These are phyloP conservation scores for Latrodectus elegans DNA, from an alignment of 2,888 invertebrate genomes.

Conservation along the genomic window DNA sequence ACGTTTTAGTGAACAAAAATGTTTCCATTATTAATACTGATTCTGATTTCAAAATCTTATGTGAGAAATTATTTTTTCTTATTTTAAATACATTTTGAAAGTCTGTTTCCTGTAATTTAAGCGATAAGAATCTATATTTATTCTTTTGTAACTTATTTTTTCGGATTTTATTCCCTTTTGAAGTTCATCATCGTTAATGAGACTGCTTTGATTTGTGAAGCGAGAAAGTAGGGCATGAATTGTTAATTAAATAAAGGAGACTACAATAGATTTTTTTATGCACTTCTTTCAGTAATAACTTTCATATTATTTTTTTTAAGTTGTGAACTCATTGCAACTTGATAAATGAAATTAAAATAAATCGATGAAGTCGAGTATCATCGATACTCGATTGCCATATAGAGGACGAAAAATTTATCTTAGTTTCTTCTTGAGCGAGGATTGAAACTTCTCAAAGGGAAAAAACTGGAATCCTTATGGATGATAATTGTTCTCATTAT, in stretches of 20 bases:
- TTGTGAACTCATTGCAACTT: constrained; percentile 27
- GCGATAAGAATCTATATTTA: too few relatives aligned
- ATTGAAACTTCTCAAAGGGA: neutral
- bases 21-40: too few relatives aligned
- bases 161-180: too few relatives aligned
- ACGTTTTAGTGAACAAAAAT: too few relatives aligned
- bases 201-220: constrained; percentile 37
- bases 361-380: constrained; percentile 44
- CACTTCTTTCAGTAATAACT: neutral
- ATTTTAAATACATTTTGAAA: too few relatives aligned
- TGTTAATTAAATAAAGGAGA: constrained; percentile 54
- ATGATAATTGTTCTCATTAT: constrained; percentile 52
- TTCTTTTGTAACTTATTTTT: too few relatives aligned
- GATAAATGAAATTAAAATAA: constrained; percentile 64
- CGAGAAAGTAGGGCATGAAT: constrained; percentile 12
- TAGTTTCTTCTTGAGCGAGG: neutral
- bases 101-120: too few relatives aligned
- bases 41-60: too few relatives aligned
- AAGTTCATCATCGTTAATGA: constrained; percentile 61
- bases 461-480: constrained; percentile 11
- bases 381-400: constrained; percentile 46
- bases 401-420: constrained; percentile 6
- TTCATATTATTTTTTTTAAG: constrained; percentile 8
- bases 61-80: too few relatives aligned
- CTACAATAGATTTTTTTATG: constrained; percentile 43